Percentiles rank a stretch among this genome's conserved stretches.
Conservation (phyloP, 2,113 vertebrate species). For the Macaca nemestrina region DNA sequence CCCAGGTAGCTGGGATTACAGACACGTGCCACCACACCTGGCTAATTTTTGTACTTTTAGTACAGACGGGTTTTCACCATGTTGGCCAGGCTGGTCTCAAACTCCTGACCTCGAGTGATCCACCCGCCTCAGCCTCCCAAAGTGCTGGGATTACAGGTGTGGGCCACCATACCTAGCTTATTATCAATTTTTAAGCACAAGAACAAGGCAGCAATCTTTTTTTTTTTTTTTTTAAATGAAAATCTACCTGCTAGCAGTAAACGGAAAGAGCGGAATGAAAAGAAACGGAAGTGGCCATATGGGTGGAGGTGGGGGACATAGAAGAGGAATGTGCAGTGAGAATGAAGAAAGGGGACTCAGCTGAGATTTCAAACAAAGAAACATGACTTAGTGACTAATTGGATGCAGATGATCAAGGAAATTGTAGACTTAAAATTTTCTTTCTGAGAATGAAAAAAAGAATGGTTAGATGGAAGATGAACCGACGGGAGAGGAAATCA, state of each 20-base stretch:
- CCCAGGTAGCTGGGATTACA: too few species aligned
- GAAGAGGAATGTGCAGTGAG: not conserved
- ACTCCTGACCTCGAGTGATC: too few species aligned
- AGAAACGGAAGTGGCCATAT: not conserved
- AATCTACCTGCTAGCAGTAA: not conserved
- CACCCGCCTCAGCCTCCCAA: rapidly evolving
- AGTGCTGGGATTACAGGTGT: too few species aligned
- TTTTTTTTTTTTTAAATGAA: not conserved
- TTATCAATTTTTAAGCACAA: not conserved
- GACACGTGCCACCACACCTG: rapidly evolving
- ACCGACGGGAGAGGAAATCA: not conserved
- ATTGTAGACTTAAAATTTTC: not conserved
- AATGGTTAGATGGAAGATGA: not conserved
- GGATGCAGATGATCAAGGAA: slow-evolving; percentile 55
- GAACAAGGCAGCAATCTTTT: not conserved
- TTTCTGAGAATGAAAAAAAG: slow-evolving; percentile 26
- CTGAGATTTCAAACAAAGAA: not conserved
- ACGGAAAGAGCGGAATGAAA: not conserved
- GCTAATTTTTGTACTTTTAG: too few species aligned
- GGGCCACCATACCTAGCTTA: too few species aligned
- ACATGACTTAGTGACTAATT: not conserved
- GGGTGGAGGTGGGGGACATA: rapidly evolving
- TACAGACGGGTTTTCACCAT: too few species aligned
- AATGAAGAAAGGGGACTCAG: not conserved
- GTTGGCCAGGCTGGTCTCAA: too few species aligned